Evolutionary conservation across 2,113 vertebrate genomes (phyloP), one percentile per base, ranked within the genome.

Genomic region (Nanorana parkeri): DNA sequence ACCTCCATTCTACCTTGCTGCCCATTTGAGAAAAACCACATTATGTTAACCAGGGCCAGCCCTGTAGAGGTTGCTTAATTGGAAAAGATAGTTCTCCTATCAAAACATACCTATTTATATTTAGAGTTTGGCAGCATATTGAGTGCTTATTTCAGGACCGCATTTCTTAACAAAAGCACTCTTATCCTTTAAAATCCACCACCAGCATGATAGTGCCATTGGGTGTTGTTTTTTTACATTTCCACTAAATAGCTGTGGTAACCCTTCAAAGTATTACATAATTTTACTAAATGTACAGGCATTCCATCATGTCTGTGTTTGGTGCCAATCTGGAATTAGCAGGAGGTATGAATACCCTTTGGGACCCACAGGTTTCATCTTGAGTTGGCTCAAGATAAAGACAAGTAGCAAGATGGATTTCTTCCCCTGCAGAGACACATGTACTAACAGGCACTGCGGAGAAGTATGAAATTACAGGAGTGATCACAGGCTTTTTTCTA

Each of bases 381-480:
- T 55, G 2, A 5, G 1, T 52, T 75, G 80, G 80, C 80, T 65
- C 47, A 67, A 23, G 26, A 74, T 75, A 56, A 65, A 52, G 41
- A 72, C 58, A 65, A 66, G 55, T 11, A 80, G 29, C 26, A 55
- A 74, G 58, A 65, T 58, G 47, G 64, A 32, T 79, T 68, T 74
- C 26, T 74, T 65, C 52, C 23, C 21, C 32, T 21, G 17, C 60
- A 29, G 5, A 72, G 24, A 32, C 68, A 56, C 79, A 29, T 81
- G 79, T 81, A 73, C 21, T 55, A 73, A 81, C 78, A 81, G n/a
- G 78, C 78, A 74, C 69, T 36, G 29, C 8, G 17, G n/a, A 60
- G 68, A 56, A 51, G 68, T 81, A 64, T 81, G 68, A 65, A 81
- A 81, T 81, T 81, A 81, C 69, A 66, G 69, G 15, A 65, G 32